phyloP scores from a whole-genome alignment of 2,113 vertebrate species.

The Ondatra zibethicus region DNA sequence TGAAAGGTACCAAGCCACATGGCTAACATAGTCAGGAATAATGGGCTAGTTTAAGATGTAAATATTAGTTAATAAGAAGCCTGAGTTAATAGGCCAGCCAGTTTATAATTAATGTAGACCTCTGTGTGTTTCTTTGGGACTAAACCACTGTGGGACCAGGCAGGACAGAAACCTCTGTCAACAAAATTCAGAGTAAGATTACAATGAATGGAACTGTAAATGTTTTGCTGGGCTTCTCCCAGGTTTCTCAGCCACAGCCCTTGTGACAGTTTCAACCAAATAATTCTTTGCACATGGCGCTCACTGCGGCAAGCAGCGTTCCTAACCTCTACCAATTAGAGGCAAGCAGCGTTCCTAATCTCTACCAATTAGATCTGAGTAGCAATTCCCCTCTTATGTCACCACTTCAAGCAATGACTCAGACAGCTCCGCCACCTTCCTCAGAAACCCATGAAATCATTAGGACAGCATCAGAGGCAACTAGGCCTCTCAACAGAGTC shows the following conservation, averaged over 20 bases:
- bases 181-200: neutral
- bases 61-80: too few species aligned
- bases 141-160: fast-evolving
- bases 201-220: neutral
- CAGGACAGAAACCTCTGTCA: too few species aligned
- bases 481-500: neutral
- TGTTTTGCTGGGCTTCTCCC: neutral
- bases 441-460: neutral
- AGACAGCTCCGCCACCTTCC: neutral
- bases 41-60: too few species aligned
- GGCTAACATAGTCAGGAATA: too few species aligned
- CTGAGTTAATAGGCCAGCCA: too few species aligned
- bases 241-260: neutral
- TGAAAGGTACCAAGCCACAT: too few species aligned
- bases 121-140: too few species aligned
- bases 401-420: neutral
- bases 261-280: neutral
- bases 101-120: too few species aligned
- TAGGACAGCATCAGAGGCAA: neutral
- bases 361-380: neutral
- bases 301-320: neutral
- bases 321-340: neutral
- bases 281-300: neutral
- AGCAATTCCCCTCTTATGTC: neutral
- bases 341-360: neutral